Evolutionary conservation across 2,888 invertebrate species (phyloP), one percentile per base, ranked within the genome.

Genomic region (Bursaphelenchus okinawaensis): DNA sequence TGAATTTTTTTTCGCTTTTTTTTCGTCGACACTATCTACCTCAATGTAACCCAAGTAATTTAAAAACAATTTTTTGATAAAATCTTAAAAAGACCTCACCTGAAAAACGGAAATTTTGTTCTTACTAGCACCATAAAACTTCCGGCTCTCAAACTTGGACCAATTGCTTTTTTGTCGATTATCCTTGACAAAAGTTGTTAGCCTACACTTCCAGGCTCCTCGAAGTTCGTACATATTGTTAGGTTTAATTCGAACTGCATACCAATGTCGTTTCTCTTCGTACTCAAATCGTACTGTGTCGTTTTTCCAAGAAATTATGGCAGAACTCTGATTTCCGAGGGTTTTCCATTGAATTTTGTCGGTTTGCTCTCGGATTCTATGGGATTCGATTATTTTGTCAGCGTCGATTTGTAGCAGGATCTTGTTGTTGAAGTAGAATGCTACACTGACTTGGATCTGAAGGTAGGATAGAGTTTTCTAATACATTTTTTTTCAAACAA

Each of bases 211-310:
- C 56, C 56, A 56, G 27, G 16, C 26, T 12, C 56, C 56, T n/a
- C 29, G 26, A 40, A 40, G 40, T 1, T 40, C 3, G 40, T 6
- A n/a, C 12, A 40, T 16, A 3, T 40, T n/a, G 16, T 1, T n/a
- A 40, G 40, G n/a, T n/a, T 27, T 23, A 24, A 56, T 56, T 24
- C 56, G 8, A 22, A 56, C 26, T 26, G 56, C 56, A 24, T 56
- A 56, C 56, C 56, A 56, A 56, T 28, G 56, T 12, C 56, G 56
- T 56, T 27, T 23, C 56, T 56, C 56, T 24, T 56, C 56, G 56
- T 26, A 56, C 6, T 56, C 56, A 6, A 56, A 56, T 7, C 27
- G 20, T 12, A 56, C 20, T 24, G n/a, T 19, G 12, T 19, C 29
- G 26, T 24, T 40, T 6, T 40, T 40, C 40, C 40, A 40, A 12